Conservation (phyloP, 2,888 invertebrate species). For the Entomobrya proxima region DNA sequence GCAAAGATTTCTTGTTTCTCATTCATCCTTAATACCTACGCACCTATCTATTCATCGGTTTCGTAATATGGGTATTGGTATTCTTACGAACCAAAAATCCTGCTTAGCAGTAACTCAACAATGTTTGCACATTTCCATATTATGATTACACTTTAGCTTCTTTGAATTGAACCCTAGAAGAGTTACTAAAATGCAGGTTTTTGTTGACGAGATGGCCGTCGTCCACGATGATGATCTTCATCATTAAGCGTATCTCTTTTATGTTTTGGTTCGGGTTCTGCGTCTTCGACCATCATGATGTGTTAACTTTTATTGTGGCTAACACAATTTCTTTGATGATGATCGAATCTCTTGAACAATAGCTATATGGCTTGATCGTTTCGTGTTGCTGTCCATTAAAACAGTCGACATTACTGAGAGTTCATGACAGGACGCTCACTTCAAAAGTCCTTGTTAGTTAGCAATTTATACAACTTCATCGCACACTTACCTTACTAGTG, state of each 20-base stretch:
- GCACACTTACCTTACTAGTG: neutral
- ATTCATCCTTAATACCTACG: neutral
- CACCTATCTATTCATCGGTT: conserved; percentile 7
- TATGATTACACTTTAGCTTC: neutral
- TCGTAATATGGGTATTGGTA: conserved; percentile 8
- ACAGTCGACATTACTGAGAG: conserved; percentile 49
- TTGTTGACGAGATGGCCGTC: neutral
- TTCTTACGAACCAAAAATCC: neutral
- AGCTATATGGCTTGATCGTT: neutral
- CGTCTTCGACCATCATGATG: conserved; percentile 11
- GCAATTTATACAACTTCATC: conserved; percentile 6
- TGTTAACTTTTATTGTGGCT: conserved; percentile 20
- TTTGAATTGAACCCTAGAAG: neutral
- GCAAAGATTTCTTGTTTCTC: too few species aligned
- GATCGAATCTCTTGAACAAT: conserved; percentile 42
- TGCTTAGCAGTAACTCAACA: conserved; percentile 6
- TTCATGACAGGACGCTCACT: conserved; percentile 57
- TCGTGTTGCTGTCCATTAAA: conserved; percentile 22
- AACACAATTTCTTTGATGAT: neutral
- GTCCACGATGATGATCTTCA: neutral
- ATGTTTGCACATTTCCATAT: conserved; percentile 44
- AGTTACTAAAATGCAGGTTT: conserved; percentile 1
- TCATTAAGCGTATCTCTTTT: conserved; percentile 35
- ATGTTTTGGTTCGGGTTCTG: neutral
- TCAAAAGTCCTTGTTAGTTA: conserved; percentile 59